phyloP scores from a whole-genome alignment of 2,797 vertebrate genomes.

The Acipenser ruthenus region DNA sequence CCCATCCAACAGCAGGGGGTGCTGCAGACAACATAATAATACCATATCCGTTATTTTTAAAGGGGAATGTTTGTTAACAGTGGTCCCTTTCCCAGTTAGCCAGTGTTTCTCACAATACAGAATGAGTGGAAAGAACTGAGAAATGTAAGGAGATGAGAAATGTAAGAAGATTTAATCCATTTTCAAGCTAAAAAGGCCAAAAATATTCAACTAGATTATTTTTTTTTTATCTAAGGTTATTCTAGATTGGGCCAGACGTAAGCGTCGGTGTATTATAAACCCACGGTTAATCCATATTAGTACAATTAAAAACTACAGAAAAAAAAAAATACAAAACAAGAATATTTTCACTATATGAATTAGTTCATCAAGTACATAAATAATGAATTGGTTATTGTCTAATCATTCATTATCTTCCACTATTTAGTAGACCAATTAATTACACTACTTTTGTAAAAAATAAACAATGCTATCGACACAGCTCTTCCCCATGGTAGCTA shows the following conservation, averaged over 20 bases:
- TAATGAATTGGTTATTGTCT: conserved; percentile 53
- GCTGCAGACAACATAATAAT: too few relatives aligned
- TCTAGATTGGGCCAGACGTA: conserved; percentile 55
- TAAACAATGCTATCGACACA: conserved; percentile 40
- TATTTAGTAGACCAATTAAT: conserved; percentile 38
- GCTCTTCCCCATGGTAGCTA: conserved; percentile 32
- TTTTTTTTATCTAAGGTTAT: conserved; percentile 59
- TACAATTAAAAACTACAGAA: conserved; percentile 10
- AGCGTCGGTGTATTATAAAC: conserved; percentile 53
- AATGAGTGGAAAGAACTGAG: too few relatives aligned
- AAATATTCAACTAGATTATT: neutral
- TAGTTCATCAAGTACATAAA: conserved; percentile 42
- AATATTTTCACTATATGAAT: conserved; percentile 45
- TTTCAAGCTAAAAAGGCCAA: too few relatives aligned
- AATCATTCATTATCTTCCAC: conserved; percentile 36
- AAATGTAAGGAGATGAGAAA: too few relatives aligned
- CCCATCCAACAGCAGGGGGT: too few relatives aligned
- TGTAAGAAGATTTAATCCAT: too few relatives aligned
- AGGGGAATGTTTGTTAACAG: too few relatives aligned
- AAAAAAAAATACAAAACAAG: conserved; percentile 28
- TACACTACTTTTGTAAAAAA: conserved; percentile 32
- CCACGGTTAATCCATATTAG: conserved; percentile 43
- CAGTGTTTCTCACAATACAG: too few relatives aligned
- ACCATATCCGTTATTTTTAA: too few relatives aligned
- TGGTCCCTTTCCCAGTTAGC: too few relatives aligned